Evolutionary conservation across 2,113 vertebrate species (phyloP).

Genomic region (Chaenogobius annularis): DNA sequence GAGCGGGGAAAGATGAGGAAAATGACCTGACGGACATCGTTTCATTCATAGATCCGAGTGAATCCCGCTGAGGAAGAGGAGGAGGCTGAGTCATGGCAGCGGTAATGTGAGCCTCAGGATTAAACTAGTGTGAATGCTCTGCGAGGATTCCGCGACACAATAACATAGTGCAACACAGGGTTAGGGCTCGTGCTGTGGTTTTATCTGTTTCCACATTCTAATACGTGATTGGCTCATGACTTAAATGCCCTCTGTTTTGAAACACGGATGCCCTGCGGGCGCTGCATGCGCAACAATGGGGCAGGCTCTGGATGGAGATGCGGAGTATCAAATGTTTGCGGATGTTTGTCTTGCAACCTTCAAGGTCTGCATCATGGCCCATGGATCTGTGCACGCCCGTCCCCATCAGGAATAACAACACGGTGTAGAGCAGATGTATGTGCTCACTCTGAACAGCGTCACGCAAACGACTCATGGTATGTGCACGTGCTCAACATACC

Average conservation of each 20-base stretch:
- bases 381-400: no score
- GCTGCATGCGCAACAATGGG: constrained; percentile 61
- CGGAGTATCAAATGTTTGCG: constrained; percentile 23
- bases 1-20: constrained; percentile 53
- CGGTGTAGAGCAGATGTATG: neutral
- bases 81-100: constrained; percentile 38
- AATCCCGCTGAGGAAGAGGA: constrained; percentile 32
- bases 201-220: neutral
- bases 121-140: constrained; percentile 10
- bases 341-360: neutral
- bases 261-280: constrained; percentile 31
- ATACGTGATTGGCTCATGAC: neutral
- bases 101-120: constrained; percentile 35
- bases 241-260: constrained; percentile 40
- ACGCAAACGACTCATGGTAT: neutral
- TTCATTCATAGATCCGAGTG: constrained; percentile 46
- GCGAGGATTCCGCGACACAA: constrained; percentile 35
- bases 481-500: neutral
- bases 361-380: constrained; percentile 12
- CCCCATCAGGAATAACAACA: neutral
- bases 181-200: no score
- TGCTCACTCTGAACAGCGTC: neutral
- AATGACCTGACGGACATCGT: constrained; percentile 43
- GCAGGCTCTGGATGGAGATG: constrained; percentile 15
- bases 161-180: constrained; percentile 28